Conservation (phyloP, 2,888 invertebrate species). For the Eupithecia abbreviata region DNA sequence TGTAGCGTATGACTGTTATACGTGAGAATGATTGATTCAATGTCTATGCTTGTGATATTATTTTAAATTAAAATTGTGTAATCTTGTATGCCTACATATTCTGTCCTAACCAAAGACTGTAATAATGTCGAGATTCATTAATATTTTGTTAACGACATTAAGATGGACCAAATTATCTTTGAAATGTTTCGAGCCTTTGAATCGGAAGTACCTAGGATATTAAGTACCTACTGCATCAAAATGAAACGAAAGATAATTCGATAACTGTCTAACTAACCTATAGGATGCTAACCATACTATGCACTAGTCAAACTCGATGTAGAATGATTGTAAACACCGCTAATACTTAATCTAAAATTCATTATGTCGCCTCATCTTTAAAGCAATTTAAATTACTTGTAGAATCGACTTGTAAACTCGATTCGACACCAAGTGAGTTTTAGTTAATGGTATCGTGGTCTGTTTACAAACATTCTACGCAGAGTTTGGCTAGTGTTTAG, state of each 20-base stretch:
- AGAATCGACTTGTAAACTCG: no score
- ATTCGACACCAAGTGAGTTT: no score
- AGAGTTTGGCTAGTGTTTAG: constrained; percentile 22
- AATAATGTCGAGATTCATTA: constrained; percentile 66
- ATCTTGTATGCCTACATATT: constrained; percentile 65
- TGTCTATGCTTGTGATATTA: constrained; percentile 81
- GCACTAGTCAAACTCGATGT: no score
- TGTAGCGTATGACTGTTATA: constrained; percentile 53
- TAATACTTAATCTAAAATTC: no score
- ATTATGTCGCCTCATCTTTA: no score
- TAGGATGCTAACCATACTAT: constrained; percentile 57
- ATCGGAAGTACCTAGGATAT: constrained; percentile 18
- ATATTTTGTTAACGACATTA: constrained; percentile 63
- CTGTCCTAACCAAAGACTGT: constrained; percentile 83
- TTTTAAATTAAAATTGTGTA: constrained; percentile 71
- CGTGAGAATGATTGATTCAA: constrained; percentile 55
- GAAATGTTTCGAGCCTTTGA: constrained; percentile 50
- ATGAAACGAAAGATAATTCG: constrained; percentile 18
- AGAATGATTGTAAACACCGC: no score
- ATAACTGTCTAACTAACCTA: constrained; percentile 13
- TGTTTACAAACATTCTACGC: no score
- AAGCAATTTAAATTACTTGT: no score
- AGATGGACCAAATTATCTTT: constrained; percentile 76
- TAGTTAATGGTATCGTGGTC: no score
- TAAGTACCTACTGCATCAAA: constrained; percentile 5